Base-by-base conservation (phyloP, 1,140 invertebrate species). In the Ephestia elutella region DNA sequence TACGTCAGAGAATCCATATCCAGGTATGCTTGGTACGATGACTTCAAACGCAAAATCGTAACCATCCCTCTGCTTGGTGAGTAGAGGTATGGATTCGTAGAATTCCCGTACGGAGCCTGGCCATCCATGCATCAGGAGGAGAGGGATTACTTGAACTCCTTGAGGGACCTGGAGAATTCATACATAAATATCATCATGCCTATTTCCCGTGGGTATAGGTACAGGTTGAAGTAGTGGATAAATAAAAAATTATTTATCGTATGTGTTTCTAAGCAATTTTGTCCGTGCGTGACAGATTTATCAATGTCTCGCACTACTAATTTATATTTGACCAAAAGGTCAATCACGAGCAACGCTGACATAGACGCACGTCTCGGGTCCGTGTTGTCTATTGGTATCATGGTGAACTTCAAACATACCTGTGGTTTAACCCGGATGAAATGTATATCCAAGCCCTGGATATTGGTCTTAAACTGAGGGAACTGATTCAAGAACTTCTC, bases 111-210 rank as follows among this genome's bases (percentile, higher is more conserved):
- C 89, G 0, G 94, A 95, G 25, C 97, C 96, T 0, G 96, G 96
- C 96, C 96, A 98, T 5, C 96, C 96, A 71, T 98, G 96, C 3
- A 96, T 63, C 0, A 98, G 13, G 0, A 97, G 70, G n/a, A 96
- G 54, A 0, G 95, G 95, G 4, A 94, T 56, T 2, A 95, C 89
- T 87, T 75, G 89, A 5, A 69, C 65, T 20, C 73, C 74, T 17
- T 66, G n/a, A 7, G 76, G 60, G 0, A 78, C 73, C 73, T 83
- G 38, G n/a, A 35, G 32, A 17, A 44, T 15, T 3, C 2, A 44
- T 25, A 25, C 21, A 25, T 25, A 25, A 25, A 25, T 25, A 25
- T 25, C 2, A 25, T n/a, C 21, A 25, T 25, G 21, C 7, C 7
- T 25, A 25, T 25, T 2, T 3, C 2, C 21, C 2, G 21, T 25